Evolutionary conservation across 2,888 invertebrate species (phyloP).

Genomic region (Eurytoma adleriae): DNA sequence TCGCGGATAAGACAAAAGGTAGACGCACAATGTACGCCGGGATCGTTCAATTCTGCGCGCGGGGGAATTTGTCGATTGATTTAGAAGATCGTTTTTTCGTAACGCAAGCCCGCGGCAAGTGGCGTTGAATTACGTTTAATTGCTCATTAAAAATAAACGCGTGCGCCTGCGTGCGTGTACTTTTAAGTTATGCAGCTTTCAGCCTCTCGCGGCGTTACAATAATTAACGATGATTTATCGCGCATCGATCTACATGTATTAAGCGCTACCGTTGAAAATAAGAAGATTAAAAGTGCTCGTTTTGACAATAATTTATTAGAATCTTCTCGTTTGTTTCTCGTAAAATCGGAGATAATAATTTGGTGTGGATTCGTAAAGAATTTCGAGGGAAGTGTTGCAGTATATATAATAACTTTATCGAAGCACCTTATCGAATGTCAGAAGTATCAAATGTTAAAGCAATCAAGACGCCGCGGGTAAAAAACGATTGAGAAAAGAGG

Average conservation of each 20-base stretch:
- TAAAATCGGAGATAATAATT: too few species aligned
- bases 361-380: too few species aligned
- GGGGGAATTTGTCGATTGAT: constrained; percentile 29
- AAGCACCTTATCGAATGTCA: too few species aligned
- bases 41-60: constrained; percentile 13
- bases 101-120: neutral
- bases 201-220: neutral
- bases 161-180: neutral
- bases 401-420: too few species aligned
- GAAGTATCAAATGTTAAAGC: too few species aligned
- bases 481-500: too few species aligned
- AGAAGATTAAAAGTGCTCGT: too few species aligned
- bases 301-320: too few species aligned
- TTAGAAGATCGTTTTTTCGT: neutral
- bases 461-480: too few species aligned
- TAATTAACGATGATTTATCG: constrained; percentile 42
- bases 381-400: too few species aligned
- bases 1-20: neutral
- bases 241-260: constrained; percentile 23
- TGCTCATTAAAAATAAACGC: constrained; percentile 43
- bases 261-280: neutral
- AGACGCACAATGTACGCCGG: constrained; percentile 11
- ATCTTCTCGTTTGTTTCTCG: too few species aligned
- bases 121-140: constrained; percentile 35
- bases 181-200: constrained; percentile 29